Evolutionary conservation across 2,888 invertebrate genomes (phyloP).

Genomic region (Tetragonisca angustula): DNA sequence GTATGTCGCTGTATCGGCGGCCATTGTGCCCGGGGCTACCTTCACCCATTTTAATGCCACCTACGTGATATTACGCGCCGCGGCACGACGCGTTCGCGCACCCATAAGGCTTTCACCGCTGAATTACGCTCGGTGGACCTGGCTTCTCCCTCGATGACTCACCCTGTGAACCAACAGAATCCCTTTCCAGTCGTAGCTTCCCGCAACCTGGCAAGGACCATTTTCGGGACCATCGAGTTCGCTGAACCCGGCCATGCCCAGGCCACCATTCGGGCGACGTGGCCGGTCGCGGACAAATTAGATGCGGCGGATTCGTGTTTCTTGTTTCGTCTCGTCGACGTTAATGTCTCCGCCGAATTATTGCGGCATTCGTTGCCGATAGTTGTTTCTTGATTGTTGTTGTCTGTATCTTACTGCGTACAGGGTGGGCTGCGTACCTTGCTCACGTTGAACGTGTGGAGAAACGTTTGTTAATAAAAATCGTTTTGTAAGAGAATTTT

Average conservation of each 20-base stretch:
- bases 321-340: background rate
- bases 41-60: constrained; percentile 81
- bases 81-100: constrained; percentile 31
- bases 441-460: no score
- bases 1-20: constrained; percentile 52
- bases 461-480: no score
- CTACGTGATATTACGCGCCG: constrained; percentile 73
- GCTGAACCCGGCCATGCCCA: constrained; percentile 33
- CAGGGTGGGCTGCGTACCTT: no score
- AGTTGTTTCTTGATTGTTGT: background rate
- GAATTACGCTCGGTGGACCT: constrained; percentile 47
- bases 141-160: constrained; percentile 37
- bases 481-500: no score
- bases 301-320: background rate
- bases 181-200: constrained; percentile 26
- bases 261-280: constrained; percentile 1
- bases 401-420: background rate
- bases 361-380: background rate
- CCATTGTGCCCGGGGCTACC: constrained; percentile 77
- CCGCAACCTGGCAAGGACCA: constrained; percentile 40
- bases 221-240: constrained; percentile 48
- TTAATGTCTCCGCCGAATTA: background rate
- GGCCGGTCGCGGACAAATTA: background rate
- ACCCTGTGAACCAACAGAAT: constrained; percentile 9
- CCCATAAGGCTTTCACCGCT: constrained; percentile 29